phyloP scores from a whole-genome alignment of 2,797 vertebrate genomes.

The Anisognathus igniventris region DNA sequence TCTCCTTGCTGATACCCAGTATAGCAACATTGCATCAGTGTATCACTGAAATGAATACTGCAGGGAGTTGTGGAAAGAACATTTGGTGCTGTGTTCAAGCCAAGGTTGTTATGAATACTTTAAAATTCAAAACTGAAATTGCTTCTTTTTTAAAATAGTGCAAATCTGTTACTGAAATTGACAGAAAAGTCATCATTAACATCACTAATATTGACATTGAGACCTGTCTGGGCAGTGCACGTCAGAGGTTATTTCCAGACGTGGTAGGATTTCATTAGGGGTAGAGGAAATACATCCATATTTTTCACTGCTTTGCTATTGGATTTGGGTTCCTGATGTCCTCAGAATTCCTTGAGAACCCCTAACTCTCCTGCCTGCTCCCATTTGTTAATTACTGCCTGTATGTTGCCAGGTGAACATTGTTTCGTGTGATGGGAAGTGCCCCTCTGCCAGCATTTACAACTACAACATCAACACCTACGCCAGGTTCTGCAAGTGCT shows the following conservation, averaged over 20 bases:
- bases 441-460: slow-evolving; percentile 97
- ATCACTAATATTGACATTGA: not conserved
- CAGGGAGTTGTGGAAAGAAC: not conserved
- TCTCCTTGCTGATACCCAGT: not conserved
- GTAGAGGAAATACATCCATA: not conserved
- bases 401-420: slow-evolving; percentile 88
- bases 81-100: not conserved
- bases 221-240: not conserved
- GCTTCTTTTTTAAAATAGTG: not conserved
- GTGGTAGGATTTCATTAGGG: not conserved
- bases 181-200: not conserved
- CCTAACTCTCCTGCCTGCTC: not conserved
- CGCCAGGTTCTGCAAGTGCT: slow-evolving; percentile 97
- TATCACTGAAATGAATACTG: not conserved
- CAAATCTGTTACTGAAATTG: not conserved
- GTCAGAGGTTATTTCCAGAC: not conserved
- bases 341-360: not conserved
- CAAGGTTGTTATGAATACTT: not conserved
- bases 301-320: not conserved
- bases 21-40: not conserved
- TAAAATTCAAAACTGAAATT: not conserved
- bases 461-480: slow-evolving; percentile 99
- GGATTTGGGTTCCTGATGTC: not conserved
- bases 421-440: slow-evolving; percentile 95
- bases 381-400: not conserved